These are phyloP conservation scores for Pachydiplax longipennis DNA, from an alignment of 2,888 invertebrate genomes.

Conservation along the genomic window DNA sequence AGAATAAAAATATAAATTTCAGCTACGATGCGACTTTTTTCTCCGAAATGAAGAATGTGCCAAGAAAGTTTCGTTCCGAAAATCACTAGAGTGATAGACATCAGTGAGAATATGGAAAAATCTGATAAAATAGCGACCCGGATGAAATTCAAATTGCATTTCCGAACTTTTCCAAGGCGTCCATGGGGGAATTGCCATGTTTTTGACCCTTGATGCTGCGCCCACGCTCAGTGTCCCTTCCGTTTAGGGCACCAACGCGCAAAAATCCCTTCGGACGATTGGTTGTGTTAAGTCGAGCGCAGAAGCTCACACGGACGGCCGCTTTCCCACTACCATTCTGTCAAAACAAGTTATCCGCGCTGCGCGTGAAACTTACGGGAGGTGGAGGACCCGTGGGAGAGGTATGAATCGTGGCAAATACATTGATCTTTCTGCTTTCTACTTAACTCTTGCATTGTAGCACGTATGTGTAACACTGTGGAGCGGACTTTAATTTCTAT, in stretches of 20 bases:
- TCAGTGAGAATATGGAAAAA: no score
- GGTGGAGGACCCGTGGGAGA: background rate
- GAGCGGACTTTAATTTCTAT: no score
- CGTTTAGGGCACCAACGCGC: background rate
- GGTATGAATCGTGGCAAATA: background rate
- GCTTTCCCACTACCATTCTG: background rate
- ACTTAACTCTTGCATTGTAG: no score
- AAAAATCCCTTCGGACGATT: background rate
- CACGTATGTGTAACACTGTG: no score
- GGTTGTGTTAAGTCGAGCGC: background rate
- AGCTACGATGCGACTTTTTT: no score
- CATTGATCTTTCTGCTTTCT: no score
- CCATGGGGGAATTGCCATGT: background rate
- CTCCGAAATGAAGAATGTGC: no score
- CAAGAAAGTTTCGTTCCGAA: no score
- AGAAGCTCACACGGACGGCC: background rate
- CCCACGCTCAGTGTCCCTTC: background rate
- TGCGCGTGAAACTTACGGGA: background rate
- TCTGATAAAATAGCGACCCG: background rate
- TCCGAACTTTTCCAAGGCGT: background rate
- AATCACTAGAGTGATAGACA: no score
- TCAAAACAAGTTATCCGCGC: background rate
- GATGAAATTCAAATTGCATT: background rate
- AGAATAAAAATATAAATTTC: no score
- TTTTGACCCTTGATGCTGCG: background rate